Evolutionary conservation across 2,888 invertebrate species (phyloP), one percentile per base, ranked within the genome.

Genomic region (Polymixis flavicincta): DNA sequence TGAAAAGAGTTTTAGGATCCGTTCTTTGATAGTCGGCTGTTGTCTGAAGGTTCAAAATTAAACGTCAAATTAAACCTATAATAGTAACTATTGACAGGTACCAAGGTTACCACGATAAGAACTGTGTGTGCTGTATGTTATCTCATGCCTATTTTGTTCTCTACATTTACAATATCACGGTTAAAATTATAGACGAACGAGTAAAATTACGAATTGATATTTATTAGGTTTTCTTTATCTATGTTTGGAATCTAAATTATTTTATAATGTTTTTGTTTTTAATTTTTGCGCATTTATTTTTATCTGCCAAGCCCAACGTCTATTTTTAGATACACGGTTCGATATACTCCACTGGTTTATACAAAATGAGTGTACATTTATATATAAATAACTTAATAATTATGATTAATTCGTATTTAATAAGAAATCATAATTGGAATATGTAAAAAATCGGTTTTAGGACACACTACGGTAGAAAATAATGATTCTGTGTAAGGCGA

Each of bases 401-500:
- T 8, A 48, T 17, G 0, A 48, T 32, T 11, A 25, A 37, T 28
- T 19, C n/a, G 5, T 14, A 14, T 45, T 13, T 45, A 14, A 25
- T 48, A 48, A 25, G 1, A 63, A 8, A 65, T 76, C n/a, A 22
- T 50, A 0, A 42, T 50, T 22, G 3, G 2, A n/a, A 32, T 32
- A 28, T 50, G 13, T 9, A 67, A 22, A 45, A 6, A 13, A 66
- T 28, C 22, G 28, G 28, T 9, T n/a, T 7, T 8, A 55, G 1
- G n/a, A 37, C 25, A 37, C 25, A 28, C 22, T 1, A 28, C 25
- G 22, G 0, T 17, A 37, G 8, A 4, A 11, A 48, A 28, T 37
- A 17, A 50, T 22, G n/a, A 42, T 17, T 37, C n/a, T n/a, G 48
- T 14, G 14, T 80, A 45, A 63, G 13, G 37, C 19, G 17, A 74